phyloP scores from a whole-genome alignment of 1,140 invertebrate genomes.

The Metopolophium dirhodum region DNA sequence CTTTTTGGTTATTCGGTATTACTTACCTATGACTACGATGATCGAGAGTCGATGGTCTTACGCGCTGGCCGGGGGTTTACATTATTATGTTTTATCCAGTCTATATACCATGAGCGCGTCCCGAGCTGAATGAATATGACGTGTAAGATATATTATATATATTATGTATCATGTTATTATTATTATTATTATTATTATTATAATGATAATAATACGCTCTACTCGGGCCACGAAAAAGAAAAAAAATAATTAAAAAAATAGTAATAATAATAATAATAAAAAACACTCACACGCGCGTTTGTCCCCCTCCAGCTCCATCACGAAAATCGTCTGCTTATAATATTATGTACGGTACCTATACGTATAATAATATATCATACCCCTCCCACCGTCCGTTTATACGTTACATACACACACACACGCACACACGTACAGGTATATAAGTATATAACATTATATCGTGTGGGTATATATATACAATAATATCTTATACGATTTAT shows the following conservation, averaged over 20 bases:
- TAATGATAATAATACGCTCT: not conserved
- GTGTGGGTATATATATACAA: not conserved
- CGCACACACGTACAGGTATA: too few relatives aligned
- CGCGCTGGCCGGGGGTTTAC: not conserved
- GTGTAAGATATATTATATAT: not conserved
- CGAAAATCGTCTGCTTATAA: not conserved
- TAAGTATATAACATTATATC: not conserved
- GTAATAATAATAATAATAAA: not conserved
- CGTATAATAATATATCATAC: not conserved
- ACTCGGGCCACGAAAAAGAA: too few relatives aligned
- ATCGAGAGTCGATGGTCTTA: not conserved
- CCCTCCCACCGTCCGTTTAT: not conserved
- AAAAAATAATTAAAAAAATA: not conserved
- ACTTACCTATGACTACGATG: not conserved
- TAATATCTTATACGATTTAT: not conserved
- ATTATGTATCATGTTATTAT: not conserved
- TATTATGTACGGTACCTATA: too few relatives aligned
- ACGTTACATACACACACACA: not conserved
- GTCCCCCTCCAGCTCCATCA: not conserved
- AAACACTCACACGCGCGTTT: not conserved
- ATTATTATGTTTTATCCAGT: not conserved
- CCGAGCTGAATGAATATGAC: conserved; percentile 9
- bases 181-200: too few relatives aligned
- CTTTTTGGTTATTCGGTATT: not conserved
- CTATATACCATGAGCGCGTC: not conserved